Percentiles rank a stretch among this genome's conserved stretches.
These are phyloP conservation scores for Mixornis gularis DNA, from an alignment of 2,113 vertebrate species.

Conservation along the genomic window DNA sequence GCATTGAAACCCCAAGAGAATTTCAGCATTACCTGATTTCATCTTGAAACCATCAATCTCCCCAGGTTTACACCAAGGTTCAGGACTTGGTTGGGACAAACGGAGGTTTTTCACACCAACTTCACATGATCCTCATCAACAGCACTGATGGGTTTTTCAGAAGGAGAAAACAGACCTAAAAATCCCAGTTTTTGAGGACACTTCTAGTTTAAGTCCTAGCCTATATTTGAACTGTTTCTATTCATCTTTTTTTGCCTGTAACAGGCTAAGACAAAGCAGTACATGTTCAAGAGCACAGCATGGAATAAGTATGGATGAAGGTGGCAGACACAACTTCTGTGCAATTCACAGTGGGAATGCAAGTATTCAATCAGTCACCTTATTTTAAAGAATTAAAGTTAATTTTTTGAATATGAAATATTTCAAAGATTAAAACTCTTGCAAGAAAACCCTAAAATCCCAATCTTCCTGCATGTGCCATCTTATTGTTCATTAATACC, in stretches of 20 bases:
- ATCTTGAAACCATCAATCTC: conserved; percentile 52
- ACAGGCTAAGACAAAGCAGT: background rate
- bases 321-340: background rate
- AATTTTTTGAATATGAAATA: background rate
- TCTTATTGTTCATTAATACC: background rate
- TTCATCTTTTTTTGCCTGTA: background rate
- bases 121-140: background rate
- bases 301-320: background rate
- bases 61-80: background rate
- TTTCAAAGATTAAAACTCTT: background rate
- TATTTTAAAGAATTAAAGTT: background rate
- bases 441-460: background rate
- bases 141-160: conserved; percentile 30
- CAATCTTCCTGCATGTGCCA: background rate
- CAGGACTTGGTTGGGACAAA: background rate
- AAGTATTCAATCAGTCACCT: background rate
- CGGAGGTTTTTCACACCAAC: background rate
- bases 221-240: background rate
- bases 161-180: background rate
- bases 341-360: background rate
- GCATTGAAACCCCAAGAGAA: conserved; percentile 10
- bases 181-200: background rate
- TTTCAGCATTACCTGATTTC: conserved; percentile 24
- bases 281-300: background rate
- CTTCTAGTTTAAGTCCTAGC: background rate